Evolutionary conservation across 2,888 invertebrate genomes (phyloP), one percentile per base, ranked within the genome.

Genomic region (Perdita meconis): DNA sequence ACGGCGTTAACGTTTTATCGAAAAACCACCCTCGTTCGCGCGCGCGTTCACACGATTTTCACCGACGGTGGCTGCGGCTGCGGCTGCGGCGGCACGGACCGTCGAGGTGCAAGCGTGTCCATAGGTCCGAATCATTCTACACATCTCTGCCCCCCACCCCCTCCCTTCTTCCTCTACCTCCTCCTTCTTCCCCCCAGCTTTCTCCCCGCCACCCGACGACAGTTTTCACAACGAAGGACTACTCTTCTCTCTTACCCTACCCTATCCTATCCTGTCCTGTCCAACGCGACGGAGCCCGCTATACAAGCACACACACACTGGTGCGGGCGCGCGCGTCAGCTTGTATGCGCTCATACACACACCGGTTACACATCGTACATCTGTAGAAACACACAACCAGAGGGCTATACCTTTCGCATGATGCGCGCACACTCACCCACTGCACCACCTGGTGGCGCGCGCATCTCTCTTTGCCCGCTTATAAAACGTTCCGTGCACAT

Each of bases 51-150:
- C 85, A 83, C 86, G 78, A 88, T 84, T 88, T 88, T 84, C 86
- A 85, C 83, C 79, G 80, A 74, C 82, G 81, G 86, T 79, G 83
- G 80, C 85, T 70, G 84, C 80, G 74, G 76, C 78, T 67, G 81
- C 80, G 76, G 82, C 80, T 81, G 84, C 85, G 84, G 88, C 86
- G 86, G 85, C 86, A 86, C 86, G 85, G 85, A 82, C 85, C 84
- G 84, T 86, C 87, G 89, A 89, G 89, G 89, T 89, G 88, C 87
- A 85, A 90, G 89, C 88, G 87, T 88, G 89, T 87, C 89, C 88
- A 81, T 85, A 88, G 86, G 78, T 89, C 88, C 89, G 87, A 89
- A 90, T 84, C 86, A 81, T 86, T 86, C 84, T 80, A 75, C 73
- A 81, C 78, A 79, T 80, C 72, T 76, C 69, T 53, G 56, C 40